Evolutionary conservation across 2,888 invertebrate species (phyloP).

Genomic region (Ganaspis brasiliensis): DNA sequence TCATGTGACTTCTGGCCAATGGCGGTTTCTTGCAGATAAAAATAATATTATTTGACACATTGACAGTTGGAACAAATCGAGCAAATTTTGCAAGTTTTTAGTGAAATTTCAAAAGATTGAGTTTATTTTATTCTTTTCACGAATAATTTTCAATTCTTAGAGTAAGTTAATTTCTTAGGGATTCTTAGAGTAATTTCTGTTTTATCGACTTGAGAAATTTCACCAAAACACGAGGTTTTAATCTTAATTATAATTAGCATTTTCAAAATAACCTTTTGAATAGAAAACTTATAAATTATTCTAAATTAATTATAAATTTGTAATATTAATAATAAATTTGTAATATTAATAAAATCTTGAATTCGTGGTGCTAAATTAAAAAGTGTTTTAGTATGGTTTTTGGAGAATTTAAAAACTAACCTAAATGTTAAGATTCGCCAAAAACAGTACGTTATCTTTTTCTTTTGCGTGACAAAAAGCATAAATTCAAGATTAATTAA

Average conservation of each 20-base stretch:
- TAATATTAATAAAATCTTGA: not conserved
- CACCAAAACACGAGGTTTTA: constrained; percentile 4
- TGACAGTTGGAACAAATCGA: not conserved
- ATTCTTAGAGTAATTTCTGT: not conserved
- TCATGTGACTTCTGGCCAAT: constrained; percentile 16
- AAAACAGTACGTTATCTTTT: constrained; percentile 38
- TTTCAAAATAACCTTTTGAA: too few relatives aligned
- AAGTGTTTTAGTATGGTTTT: not conserved
- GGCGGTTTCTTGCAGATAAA: too few relatives aligned
- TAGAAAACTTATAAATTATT: too few relatives aligned
- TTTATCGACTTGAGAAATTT: constrained; percentile 30
- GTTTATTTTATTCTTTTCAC: not conserved
- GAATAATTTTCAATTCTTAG: not conserved
- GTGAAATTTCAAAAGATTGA: not conserved
- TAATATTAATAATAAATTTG: not conserved
- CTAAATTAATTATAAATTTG: too few relatives aligned
- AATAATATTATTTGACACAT: too few relatives aligned
- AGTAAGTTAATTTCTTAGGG: too few relatives aligned
- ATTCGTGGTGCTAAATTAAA: not conserved
- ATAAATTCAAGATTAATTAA: constrained; percentile 64
- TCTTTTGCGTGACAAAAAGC: constrained; percentile 18
- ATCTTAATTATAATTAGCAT: too few relatives aligned
- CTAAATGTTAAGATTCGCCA: constrained; percentile 25
- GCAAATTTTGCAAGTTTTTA: not conserved
- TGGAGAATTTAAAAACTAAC: constrained; percentile 1